Evolutionary conservation across 1,140 invertebrate genomes (phyloP).

Genomic region (Medauroidea extradentata): DNA sequence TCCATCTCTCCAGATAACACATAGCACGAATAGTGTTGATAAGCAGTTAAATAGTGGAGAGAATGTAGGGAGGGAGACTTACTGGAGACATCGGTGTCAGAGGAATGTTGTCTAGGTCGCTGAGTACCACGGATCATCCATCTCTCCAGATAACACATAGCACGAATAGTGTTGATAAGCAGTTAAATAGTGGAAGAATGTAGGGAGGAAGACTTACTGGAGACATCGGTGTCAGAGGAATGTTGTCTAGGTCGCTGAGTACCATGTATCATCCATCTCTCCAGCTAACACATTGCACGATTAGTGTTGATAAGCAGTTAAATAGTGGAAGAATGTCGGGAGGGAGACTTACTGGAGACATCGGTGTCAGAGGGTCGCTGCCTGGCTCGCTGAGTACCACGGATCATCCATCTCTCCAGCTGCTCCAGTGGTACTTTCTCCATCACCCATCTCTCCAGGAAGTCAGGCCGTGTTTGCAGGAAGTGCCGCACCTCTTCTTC

Average conservation of each 20-base stretch:
- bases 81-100: no score
- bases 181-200: neutral
- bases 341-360: constrained; percentile 13
- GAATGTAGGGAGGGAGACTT: neutral
- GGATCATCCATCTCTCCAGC: constrained; percentile 55
- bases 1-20: no score
- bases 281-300: constrained; percentile 51
- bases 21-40: no score
- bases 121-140: neutral
- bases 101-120: no score
- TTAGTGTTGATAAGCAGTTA: no score
- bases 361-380: constrained; percentile 27
- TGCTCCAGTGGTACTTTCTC: constrained; percentile 52
- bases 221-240: no score
- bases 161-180: no score
- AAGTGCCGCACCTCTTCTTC: constrained; percentile 44
- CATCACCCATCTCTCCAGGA: constrained; percentile 52
- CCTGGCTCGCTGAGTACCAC: constrained; percentile 48
- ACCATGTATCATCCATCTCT: constrained; percentile 50
- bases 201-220: no score
- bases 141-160: no score
- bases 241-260: no score
- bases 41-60: neutral
- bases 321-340: neutral
- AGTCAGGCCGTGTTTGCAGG: constrained; percentile 51